Percentiles rank a stretch among this genome's conserved stretches.
phyloP scores from a whole-genome alignment of 1,140 invertebrate species.

The Brachionus rotundiformis region DNA sequence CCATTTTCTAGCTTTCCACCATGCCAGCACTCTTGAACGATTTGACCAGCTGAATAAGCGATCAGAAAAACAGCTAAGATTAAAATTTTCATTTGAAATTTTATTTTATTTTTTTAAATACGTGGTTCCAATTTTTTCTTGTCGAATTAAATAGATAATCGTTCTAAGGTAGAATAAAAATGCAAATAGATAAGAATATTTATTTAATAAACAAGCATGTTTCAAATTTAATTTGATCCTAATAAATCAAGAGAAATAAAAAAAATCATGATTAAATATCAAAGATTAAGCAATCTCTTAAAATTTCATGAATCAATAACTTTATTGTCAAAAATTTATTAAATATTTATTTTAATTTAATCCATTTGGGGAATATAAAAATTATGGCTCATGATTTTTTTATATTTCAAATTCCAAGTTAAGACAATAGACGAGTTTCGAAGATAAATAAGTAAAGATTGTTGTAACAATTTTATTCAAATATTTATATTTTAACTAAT shows the following conservation, averaged over 20 bases:
- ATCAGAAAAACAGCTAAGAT: background rate
- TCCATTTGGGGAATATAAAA: background rate
- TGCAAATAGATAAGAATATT: background rate
- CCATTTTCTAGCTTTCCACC: background rate
- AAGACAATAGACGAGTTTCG: background rate
- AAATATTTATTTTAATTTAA: slow-evolving; percentile 6
- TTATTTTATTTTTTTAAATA: background rate
- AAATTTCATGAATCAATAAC: background rate
- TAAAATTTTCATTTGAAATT: background rate
- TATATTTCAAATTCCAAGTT: background rate
- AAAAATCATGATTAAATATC: background rate
- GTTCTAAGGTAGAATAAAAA: background rate
- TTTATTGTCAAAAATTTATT: background rate
- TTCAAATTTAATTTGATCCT: background rate
- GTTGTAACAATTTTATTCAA: background rate
- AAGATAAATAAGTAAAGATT: background rate
- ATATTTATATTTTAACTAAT: background rate
- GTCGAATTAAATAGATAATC: background rate
- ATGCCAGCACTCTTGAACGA: background rate
- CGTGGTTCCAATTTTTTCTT: background rate
- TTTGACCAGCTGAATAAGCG: background rate
- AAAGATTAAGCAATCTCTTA: background rate
- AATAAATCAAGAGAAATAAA: background rate
- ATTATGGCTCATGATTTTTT: background rate
- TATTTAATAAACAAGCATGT: background rate